Evolutionary conservation across 1,140 invertebrate species (phyloP).

Genomic region (Drosophila jambulina): DNA sequence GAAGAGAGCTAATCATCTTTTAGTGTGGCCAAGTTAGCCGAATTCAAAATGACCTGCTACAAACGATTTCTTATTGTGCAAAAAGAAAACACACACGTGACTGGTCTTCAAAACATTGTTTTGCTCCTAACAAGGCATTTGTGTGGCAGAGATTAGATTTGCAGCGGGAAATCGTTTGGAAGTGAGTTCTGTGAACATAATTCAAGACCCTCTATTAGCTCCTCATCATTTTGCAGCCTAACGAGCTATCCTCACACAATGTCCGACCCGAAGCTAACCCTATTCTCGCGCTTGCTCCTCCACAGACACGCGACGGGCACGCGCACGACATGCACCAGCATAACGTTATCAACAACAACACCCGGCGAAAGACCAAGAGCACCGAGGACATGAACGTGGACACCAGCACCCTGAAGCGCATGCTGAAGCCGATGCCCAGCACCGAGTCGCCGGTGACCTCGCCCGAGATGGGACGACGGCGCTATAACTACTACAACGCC

Average conservation of each 20-base stretch:
- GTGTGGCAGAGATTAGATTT: constrained; percentile 6
- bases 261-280: constrained; percentile 17
- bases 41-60: background rate
- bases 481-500: constrained; percentile 87
- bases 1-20: no score
- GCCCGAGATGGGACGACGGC: constrained; percentile 93
- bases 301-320: constrained; percentile 81
- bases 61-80: background rate
- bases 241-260: constrained; percentile 13
- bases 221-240: background rate
- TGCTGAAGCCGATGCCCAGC: constrained; percentile 96
- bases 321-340: constrained; percentile 85
- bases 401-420: constrained; percentile 95
- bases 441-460: constrained; percentile 94
- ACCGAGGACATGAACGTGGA: constrained; percentile 95
- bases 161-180: background rate
- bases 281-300: constrained; percentile 21
- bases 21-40: no score
- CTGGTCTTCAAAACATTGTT: background rate
- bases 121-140: background rate
- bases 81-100: background rate
- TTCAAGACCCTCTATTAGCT: background rate
- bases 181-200: constrained; percentile 7
- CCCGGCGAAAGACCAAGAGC: constrained; percentile 93
- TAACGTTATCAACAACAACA: constrained; percentile 90